A percentile compares a stretch with the other conserved stretches of the same genome.
These are phyloP conservation scores for Entomobrya multifasciata DNA, from an alignment of 2,888 invertebrate genomes.

Conservation along the genomic window DNA sequence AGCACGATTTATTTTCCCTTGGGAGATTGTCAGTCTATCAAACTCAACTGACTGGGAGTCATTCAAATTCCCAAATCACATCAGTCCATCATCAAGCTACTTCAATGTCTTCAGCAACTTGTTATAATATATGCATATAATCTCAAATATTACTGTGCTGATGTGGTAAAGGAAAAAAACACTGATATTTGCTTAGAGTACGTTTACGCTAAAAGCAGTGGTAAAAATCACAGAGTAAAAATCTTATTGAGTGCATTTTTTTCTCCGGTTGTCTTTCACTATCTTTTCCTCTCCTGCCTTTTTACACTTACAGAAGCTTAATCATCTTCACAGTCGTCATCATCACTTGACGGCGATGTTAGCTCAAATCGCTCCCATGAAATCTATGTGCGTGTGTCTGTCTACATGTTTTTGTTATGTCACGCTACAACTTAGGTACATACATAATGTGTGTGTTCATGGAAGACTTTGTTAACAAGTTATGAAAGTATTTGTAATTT, in stretches of 20 bases:
- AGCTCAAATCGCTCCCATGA: neutral
- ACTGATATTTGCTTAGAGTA: no score
- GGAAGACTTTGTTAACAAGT: no score
- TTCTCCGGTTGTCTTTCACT: conserved; percentile 44
- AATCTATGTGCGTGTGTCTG: conserved; percentile 40
- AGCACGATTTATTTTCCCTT: conserved; percentile 74
- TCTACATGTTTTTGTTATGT: no score
- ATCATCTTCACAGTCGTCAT: conserved; percentile 61
- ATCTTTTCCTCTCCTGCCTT: neutral
- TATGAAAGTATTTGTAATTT: no score
- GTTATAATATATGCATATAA: no score
- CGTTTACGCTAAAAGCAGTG: conserved; percentile 12
- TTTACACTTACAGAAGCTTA: conserved; percentile 59
- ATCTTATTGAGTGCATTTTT: conserved; percentile 62
- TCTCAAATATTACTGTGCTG: neutral
- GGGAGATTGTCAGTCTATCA: conserved; percentile 73
- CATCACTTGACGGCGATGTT: conserved; percentile 59
- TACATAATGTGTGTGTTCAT: no score
- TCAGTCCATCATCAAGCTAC: conserved; percentile 70
- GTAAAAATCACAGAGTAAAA: conserved; percentile 70
- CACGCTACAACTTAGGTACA: no score
- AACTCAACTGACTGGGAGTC: conserved; percentile 58
- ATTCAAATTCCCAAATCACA: conserved; percentile 68
- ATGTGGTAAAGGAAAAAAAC: no score
- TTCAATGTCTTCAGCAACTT: conserved; percentile 47